Conservation (phyloP, 2,113 vertebrate species). For the Notothenia rossii region DNA sequence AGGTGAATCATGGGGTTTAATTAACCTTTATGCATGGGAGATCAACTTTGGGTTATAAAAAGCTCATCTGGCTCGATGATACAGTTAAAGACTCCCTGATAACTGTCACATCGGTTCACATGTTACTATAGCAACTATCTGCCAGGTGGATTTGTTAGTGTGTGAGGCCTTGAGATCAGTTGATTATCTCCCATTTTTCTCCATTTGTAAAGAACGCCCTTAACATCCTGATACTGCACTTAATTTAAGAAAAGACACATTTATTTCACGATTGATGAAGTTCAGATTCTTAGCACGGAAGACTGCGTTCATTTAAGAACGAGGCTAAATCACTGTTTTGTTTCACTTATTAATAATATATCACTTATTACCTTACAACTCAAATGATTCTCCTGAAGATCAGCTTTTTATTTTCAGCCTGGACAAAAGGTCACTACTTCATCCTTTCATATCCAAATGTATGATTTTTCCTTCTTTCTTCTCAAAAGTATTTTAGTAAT, state of each 20-base stretch:
- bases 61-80: neutral
- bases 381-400: neutral
- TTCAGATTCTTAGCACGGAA: neutral
- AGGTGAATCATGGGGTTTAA: neutral
- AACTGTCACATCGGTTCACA: too few relatives aligned
- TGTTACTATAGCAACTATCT: neutral
- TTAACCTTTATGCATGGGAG: neutral
- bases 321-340: neutral
- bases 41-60: neutral
- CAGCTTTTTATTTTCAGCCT: neutral
- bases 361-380: too few relatives aligned
- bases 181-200: neutral
- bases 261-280: neutral
- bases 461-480: conserved; percentile 3
- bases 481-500: conserved; percentile 51
- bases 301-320: neutral
- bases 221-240: neutral
- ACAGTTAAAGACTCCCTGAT: too few relatives aligned
- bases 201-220: neutral
- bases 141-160: neutral
- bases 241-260: neutral
- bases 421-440: neutral
- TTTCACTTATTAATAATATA: too few relatives aligned
- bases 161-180: neutral
- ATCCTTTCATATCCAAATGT: conserved; percentile 18